Percentiles rank a stretch among this genome's conserved stretches.
Evolutionary conservation across 2,888 invertebrate species (phyloP).

Genomic region (Brachycybe producta): DNA sequence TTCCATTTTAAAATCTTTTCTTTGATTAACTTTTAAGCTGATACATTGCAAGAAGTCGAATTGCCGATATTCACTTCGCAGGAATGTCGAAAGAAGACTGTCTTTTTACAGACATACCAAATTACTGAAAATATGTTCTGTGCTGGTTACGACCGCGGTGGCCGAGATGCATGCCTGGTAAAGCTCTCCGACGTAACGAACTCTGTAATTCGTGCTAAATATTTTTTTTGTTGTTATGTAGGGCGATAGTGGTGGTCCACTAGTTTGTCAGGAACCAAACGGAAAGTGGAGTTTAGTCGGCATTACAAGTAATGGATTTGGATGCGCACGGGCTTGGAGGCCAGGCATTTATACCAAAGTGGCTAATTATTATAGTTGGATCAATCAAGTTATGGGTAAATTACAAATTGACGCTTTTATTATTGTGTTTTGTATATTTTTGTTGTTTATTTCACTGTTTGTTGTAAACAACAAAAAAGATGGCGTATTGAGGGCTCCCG

Average conservation of each 20-base stretch:
- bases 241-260: conserved; percentile 23
- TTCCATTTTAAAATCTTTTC: not conserved
- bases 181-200: too few relatives aligned
- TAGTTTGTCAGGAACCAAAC: conserved; percentile 35
- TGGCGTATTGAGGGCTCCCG: conserved; percentile 6
- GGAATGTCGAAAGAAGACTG: conserved; percentile 58
- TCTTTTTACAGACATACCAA: conserved; percentile 58
- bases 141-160: conserved; percentile 64
- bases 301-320: conserved; percentile 67
- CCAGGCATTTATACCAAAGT: conserved; percentile 73
- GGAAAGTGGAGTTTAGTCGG: conserved; percentile 40
- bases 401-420: not conserved
- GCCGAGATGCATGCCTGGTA: conserved; percentile 64
- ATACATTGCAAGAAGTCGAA: conserved; percentile 67
- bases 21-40: conserved; percentile 43
- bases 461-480: too few relatives aligned
- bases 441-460: too few relatives aligned
- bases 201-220: too few relatives aligned
- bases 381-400: conserved; percentile 42
- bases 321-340: conserved; percentile 60
- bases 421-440: too few relatives aligned
- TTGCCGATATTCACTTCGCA: conserved; percentile 62
- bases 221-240: conserved; percentile 12
- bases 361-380: conserved; percentile 58
- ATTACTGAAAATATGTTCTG: conserved; percentile 72